phyloP scores from a whole-genome alignment of 2,113 vertebrate genomes.

The Strix uralensis region DNA sequence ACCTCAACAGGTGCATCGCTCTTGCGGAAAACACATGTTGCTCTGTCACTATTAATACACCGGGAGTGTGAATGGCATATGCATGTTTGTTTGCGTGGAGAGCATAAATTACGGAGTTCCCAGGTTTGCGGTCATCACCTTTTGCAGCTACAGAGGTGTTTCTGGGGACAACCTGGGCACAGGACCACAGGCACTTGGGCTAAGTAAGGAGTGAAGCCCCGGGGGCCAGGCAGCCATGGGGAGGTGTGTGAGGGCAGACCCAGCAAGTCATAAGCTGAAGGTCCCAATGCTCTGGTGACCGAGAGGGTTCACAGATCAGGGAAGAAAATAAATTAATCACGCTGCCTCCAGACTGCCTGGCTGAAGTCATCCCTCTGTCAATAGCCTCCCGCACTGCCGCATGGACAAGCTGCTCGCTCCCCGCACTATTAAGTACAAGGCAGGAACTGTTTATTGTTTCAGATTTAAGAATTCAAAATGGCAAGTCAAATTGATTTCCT shows the following conservation, averaged over 20 bases:
- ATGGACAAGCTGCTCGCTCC: background rate
- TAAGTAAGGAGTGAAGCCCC: background rate
- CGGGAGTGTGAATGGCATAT: background rate
- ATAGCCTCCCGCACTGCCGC: accelerated
- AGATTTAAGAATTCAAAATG: background rate
- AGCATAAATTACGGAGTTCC: constrained; percentile 32
- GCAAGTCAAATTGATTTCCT: background rate
- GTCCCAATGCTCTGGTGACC: background rate
- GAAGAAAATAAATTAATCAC: background rate
- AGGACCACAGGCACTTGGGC: background rate
- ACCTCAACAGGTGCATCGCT: constrained; percentile 49
- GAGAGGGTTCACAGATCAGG: background rate
- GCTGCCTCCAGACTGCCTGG: background rate
- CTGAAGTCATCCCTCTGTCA: accelerated
- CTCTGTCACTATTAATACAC: constrained; percentile 56
- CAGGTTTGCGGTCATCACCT: background rate
- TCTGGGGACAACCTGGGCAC: background rate
- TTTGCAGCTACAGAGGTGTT: background rate
- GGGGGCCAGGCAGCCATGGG: background rate
- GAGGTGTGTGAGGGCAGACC: background rate
- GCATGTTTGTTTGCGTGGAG: constrained; percentile 10
- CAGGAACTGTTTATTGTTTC: background rate
- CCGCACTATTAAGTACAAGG: background rate
- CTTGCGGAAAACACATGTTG: constrained; percentile 23
- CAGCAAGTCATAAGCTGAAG: background rate